phyloP scores from a whole-genome alignment of 1,140 invertebrate genomes.

The Philopotamus ludificatus region DNA sequence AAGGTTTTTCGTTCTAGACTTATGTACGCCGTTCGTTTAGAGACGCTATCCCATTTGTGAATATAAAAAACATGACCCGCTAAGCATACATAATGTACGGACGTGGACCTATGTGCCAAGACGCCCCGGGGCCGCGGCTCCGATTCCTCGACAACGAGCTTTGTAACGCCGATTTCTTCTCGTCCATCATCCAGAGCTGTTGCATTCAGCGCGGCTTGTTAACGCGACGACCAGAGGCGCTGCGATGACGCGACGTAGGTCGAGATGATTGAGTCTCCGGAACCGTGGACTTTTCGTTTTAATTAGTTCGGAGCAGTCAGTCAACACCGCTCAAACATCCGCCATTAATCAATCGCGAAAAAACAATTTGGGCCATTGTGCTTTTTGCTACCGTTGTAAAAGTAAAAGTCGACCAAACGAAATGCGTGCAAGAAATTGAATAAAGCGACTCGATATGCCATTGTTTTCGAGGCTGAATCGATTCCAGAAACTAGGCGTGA shows the following conservation, averaged over 20 bases:
- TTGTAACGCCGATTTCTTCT: neutral
- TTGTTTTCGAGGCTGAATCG: conserved; percentile 2
- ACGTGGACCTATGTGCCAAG: conserved; percentile 33
- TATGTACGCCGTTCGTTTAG: conserved; percentile 26
- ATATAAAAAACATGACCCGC: conserved; percentile 33
- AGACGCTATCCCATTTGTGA: conserved; percentile 33
- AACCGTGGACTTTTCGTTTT: too few relatives aligned
- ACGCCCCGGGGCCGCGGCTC: neutral
- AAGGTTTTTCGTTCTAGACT: conserved; percentile 36
- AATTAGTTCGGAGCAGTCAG: too few relatives aligned
- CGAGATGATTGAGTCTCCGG: too few relatives aligned
- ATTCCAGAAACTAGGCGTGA: conserved; percentile 14
- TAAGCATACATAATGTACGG: conserved; percentile 34
- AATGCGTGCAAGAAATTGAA: too few relatives aligned
- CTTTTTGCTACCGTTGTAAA: too few relatives aligned
- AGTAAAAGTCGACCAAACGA: too few relatives aligned
- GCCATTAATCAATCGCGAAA: too few relatives aligned
- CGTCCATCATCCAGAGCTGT: neutral
- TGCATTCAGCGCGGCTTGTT: neutral
- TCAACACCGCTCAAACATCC: too few relatives aligned
- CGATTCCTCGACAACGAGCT: neutral
- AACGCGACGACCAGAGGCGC: neutral
- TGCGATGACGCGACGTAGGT: too few relatives aligned
- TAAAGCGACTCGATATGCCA: neutral
- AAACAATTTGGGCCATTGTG: too few relatives aligned